These are phyloP conservation scores for Buceros bicornis DNA, from an alignment of 2,797 vertebrate genomes.

Conservation along the genomic window DNA sequence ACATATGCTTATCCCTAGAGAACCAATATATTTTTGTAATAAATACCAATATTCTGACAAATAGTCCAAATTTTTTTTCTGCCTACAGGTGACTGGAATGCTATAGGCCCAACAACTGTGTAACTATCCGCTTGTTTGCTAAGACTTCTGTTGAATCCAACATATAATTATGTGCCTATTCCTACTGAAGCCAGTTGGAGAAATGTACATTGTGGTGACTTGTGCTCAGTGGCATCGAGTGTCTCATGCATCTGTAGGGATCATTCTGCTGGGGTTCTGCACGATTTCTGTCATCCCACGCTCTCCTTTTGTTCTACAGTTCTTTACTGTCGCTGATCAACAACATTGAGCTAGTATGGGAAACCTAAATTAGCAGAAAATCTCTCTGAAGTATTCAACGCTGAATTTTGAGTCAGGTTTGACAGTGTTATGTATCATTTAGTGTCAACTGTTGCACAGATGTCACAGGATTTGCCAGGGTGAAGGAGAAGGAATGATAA, in stretches of 20 bases:
- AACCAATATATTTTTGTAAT: background rate
- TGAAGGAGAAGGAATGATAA: background rate
- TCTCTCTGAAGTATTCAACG: background rate
- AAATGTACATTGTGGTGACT: background rate
- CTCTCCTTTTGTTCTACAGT: background rate
- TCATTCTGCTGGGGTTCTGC: background rate
- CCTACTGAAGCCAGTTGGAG: background rate
- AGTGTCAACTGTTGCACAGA: background rate
- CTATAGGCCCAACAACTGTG: background rate
- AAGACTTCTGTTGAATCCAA: background rate
- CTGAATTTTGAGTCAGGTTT: constrained; percentile 17
- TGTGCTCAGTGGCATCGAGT: background rate
- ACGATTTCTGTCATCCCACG: background rate
- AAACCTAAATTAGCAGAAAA: background rate
- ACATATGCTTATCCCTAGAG: background rate
- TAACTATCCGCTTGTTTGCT: background rate
- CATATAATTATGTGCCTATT: background rate
- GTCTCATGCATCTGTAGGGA: background rate
- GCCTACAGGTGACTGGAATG: background rate
- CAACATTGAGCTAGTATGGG: background rate
- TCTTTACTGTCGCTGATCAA: background rate
- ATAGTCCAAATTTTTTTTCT: background rate
- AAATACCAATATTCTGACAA: background rate
- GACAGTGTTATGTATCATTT: background rate
- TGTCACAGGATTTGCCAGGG: background rate